Percentiles rank a stretch among this genome's conserved stretches.
Conservation (phyloP, 1,140 invertebrate genomes). For the Cydia pomonella region DNA sequence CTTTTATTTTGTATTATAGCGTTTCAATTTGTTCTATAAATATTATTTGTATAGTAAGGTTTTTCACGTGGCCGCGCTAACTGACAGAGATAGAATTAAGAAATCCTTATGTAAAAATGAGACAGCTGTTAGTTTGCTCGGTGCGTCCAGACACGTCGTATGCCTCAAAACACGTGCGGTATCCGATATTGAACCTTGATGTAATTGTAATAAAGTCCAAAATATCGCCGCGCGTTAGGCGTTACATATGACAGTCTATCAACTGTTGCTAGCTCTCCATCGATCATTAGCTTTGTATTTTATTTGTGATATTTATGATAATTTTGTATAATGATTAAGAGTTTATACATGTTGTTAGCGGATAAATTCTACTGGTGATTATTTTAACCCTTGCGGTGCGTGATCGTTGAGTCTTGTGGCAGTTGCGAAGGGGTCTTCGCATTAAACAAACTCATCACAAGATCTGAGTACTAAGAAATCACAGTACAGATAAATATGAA, state of each 20-base stretch:
- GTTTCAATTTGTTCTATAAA: slow-evolving; percentile 54
- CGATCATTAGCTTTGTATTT: slow-evolving; percentile 55
- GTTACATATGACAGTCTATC: neutral
- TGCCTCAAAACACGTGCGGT: neutral
- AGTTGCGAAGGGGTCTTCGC: slow-evolving; percentile 37
- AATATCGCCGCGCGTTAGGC: neutral
- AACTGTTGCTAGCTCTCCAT: slow-evolving; percentile 27
- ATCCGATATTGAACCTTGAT: neutral
- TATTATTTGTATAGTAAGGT: slow-evolving; percentile 57
- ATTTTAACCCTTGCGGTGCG: slow-evolving; percentile 52
- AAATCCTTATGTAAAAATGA: neutral
- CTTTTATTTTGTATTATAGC: slow-evolving; percentile 61
- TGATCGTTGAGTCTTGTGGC: slow-evolving; percentile 52
- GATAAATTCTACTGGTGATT: slow-evolving; percentile 69
- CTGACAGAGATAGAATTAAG: slow-evolving; percentile 32
- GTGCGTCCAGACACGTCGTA: neutral
- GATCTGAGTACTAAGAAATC: neutral
- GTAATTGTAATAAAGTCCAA: slow-evolving; percentile 5
- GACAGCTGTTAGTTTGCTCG: slow-evolving; percentile 4
- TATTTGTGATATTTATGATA: slow-evolving; percentile 76
- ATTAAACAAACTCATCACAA: neutral
- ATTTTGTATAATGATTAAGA: slow-evolving; percentile 72
- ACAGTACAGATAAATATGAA: neutral
- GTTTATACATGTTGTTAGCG: slow-evolving; percentile 70
- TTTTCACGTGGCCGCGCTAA: slow-evolving; percentile 42